Evolutionary conservation across 2,113 vertebrate species (phyloP).

Genomic region (Microtus richardsoni): DNA sequence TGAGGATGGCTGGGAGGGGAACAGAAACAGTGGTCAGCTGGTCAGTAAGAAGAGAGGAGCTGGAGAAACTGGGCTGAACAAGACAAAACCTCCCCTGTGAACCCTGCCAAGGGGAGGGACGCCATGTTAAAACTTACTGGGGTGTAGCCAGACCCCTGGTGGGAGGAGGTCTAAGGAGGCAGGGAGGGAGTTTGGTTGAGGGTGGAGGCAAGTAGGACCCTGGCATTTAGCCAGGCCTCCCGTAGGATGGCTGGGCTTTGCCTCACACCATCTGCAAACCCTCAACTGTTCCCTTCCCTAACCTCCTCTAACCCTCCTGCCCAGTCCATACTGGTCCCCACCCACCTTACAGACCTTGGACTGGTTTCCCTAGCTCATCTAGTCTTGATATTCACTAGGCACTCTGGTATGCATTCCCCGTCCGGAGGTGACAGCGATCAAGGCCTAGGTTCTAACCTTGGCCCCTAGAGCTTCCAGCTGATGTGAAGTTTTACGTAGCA

Average conservation of each 20-base stretch:
- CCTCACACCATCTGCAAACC: background rate
- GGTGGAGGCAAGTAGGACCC: conserved; percentile 17
- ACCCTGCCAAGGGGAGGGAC: conserved; percentile 65
- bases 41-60: conserved; percentile 55
- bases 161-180: conserved; percentile 35
- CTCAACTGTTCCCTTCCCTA: background rate
- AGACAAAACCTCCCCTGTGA: conserved; percentile 78
- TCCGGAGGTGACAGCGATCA: background rate
- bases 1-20: conserved; percentile 37
- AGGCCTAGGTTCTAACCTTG: background rate
- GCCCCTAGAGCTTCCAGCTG: background rate
- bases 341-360: conserved; percentile 8
- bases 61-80: conserved; percentile 52
- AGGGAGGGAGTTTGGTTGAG: conserved; percentile 3
- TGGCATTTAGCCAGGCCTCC: conserved; percentile 54
- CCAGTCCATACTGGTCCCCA: background rate
- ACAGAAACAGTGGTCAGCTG: conserved; percentile 64
- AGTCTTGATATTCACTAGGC: background rate
- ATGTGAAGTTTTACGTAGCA: background rate
- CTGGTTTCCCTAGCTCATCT: background rate
- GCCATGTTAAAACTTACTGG: conserved; percentile 71
- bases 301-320: background rate
- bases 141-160: conserved; percentile 23
- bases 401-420: background rate
- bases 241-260: background rate